A percentile compares a stretch with the other conserved stretches of the same genome.
Evolutionary conservation across 2,797 vertebrate species (phyloP).

Genomic region (Delichon dasypus): DNA sequence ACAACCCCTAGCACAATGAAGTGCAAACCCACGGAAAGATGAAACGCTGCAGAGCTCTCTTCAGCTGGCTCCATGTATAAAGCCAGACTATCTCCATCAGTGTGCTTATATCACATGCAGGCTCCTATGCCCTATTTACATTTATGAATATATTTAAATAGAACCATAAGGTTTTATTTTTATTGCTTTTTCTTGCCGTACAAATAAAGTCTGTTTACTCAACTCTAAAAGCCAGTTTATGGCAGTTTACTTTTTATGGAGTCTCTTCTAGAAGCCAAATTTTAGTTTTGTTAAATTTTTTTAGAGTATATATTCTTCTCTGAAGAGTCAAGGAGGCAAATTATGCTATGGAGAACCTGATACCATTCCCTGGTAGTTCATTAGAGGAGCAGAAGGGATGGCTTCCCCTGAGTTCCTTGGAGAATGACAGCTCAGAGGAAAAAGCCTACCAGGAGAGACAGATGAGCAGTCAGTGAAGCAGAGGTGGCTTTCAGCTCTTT

Average conservation of each 20-base stretch:
- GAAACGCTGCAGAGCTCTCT: neutral
- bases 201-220: neutral
- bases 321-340: neutral
- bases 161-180: neutral
- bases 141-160: neutral
- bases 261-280: neutral
- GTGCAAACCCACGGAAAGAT: accelerated
- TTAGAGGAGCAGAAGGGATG: neutral
- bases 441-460: neutral
- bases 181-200: neutral
- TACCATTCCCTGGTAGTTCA: neutral
- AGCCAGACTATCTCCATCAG: neutral
- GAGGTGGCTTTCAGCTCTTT: neutral
- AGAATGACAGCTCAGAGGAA: neutral
- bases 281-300: neutral
- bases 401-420: neutral
- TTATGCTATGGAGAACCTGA: neutral
- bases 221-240: neutral
- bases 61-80: neutral
- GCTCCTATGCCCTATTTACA: neutral
- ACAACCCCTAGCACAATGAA: neutral
- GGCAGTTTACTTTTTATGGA: neutral
- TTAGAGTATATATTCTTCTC: neutral
- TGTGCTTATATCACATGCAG: neutral
- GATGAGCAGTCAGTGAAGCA: neutral